Base-by-base conservation (phyloP, 2,888 invertebrate genomes). In the Machimus atricapillus region DNA sequence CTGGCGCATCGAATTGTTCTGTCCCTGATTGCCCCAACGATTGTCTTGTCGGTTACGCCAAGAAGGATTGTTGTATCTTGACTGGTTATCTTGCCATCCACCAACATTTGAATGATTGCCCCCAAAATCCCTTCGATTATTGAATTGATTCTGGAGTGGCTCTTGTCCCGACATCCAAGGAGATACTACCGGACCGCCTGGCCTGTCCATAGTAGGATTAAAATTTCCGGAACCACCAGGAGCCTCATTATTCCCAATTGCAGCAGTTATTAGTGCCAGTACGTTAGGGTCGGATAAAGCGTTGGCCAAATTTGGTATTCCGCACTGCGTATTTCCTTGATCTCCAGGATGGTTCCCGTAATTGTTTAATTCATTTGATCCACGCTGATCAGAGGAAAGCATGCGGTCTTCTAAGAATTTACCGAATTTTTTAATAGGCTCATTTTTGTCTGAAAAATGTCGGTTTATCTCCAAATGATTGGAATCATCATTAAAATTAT, bases 221-320 rank as follows among this genome's bases (percentile, higher is more conserved):
- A 31, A 43, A 56, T 16, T 77, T 14, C 73, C 52, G 9, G 34
- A 6, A 23, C 12, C 46, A 6, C 27, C 74, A 1, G 43, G 85
- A 19, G 87, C 86, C 76, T 90, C 89, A 43, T 90, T 89, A 89
- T 90, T 87, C 91, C 91, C 91, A 85, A 92, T 88, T 0, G 92
- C 92, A 86, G 90, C 90, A 19, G 91, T 90, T 43, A 92, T 89
- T 79, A 90, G 90, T 83, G 91, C 91, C 88, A 92, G 90, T n/a
- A 92, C 91, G 46, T 90, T 90, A 0, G 92, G 91, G 90, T 92
- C 91, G 66, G 91, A 90, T 5, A 92, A 89, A 2, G 89, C 91
- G 73, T 91, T 90, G 27, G 90, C 90, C 1, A 92, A 88, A 87
- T 90, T 90, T 27, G 89, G 88, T 31, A 90, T 77, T 34, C 73